Conservation (phyloP, 2,888 invertebrate species). For the Chaetogeoica ovagalla region DNA sequence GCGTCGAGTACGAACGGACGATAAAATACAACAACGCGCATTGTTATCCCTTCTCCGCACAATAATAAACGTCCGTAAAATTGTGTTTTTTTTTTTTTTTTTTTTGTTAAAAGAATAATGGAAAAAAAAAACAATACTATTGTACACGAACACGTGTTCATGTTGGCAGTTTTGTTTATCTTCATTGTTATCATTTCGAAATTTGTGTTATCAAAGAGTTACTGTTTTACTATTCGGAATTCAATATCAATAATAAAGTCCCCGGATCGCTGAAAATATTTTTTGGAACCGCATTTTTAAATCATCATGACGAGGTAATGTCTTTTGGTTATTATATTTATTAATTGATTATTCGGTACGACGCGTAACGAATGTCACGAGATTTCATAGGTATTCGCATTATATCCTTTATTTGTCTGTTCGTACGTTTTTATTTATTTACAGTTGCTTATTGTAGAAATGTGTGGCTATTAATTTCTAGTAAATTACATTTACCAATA, state of each 20-base stretch:
- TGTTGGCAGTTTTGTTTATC: slow-evolving; percentile 32
- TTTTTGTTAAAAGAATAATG: no score
- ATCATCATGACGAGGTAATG: slow-evolving; percentile 42
- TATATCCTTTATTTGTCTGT: not conserved
- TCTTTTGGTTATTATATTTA: not conserved
- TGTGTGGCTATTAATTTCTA: no score
- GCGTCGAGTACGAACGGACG: no score
- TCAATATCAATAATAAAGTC: not conserved
- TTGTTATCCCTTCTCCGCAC: no score
- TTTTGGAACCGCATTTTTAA: not conserved
- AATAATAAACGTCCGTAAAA: no score
- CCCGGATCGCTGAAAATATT: not conserved
- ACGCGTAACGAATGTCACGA: not conserved
- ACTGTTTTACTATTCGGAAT: slow-evolving; percentile 19
- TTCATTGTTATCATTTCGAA: slow-evolving; percentile 19
- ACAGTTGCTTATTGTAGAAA: not conserved
- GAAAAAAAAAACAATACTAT: no score
- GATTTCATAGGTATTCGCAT: not conserved
- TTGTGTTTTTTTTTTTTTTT: no score
- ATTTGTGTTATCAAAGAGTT: slow-evolving; percentile 38
- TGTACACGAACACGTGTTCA: not conserved
- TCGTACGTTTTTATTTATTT: not conserved
- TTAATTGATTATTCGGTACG: not conserved
- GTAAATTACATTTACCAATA: no score
- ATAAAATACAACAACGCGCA: no score